Base-by-base conservation (phyloP, 2,888 invertebrate genomes). In the Crematogaster levior region DNA sequence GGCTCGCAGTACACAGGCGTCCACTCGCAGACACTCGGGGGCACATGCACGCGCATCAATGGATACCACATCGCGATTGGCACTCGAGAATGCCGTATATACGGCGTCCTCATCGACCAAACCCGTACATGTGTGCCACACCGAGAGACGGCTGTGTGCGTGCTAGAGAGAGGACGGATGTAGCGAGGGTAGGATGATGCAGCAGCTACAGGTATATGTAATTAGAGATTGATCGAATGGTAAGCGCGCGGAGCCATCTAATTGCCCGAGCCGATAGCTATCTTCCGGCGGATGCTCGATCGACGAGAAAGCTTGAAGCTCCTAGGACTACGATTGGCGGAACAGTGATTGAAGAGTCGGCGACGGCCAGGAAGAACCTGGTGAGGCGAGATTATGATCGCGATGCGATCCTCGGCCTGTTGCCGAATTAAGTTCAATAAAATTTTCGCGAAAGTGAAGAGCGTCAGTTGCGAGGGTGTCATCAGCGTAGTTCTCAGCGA, bases 141-240 rank as follows among this genome's bases (percentile, higher is more conserved):
- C 7, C 27, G 65, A 37, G 10, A n/a, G 6, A 18, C 37, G 15
- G n/a, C 74, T 68, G 56, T 27, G 24, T n/a, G 27, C 15, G 81
- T 80, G 51, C 65, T 10, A 56, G 58, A 74, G 74, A 56, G 74
- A 61, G 68, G 66, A 46, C 58, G 82, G 72, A 80, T 77, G 43
- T n/a, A 68, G 77, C 70, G 77, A 43, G 18, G 72, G 81, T 66
- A 85, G 86, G 72, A 87, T 84, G 87, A 90, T 87, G 88, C 86
- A 88, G 88, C 89, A 88, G 89, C 88, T 91, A 91, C 92, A 91
- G 90, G 92, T 92, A 91, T 92, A 93, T 89, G 90, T 93, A 92
- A 92, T 93, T 92, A 93, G 90, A 89, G 91, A 87, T 91, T 90
- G 90, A 93, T 92, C 90, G 92, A 90, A 91, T 85, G 87, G 89